Evolutionary conservation across 2,888 invertebrate genomes (phyloP).

Genomic region (Protonemura montana): DNA sequence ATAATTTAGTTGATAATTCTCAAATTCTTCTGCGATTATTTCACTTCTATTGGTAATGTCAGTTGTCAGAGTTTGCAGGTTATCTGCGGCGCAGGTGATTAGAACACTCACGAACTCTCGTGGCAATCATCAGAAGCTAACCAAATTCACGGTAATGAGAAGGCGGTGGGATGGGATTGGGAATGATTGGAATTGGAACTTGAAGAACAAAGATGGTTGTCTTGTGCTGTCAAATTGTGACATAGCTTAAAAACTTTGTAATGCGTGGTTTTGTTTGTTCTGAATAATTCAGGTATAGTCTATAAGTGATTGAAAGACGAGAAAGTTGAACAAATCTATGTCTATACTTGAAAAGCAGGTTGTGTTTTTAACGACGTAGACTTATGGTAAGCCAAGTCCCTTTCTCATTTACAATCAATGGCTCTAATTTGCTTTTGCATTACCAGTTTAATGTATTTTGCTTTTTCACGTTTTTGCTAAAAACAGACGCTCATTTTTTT

Average conservation of each 20-base stretch:
- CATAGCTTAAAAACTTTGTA: not conserved
- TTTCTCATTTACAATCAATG: too few relatives aligned
- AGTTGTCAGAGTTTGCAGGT: not conserved
- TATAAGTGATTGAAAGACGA: not conserved
- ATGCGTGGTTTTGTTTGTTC: not conserved
- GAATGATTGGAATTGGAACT: not conserved
- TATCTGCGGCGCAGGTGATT: not conserved
- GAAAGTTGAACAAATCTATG: not conserved
- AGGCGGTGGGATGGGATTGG: not conserved
- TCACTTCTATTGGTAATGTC: not conserved
- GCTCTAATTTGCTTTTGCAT: too few relatives aligned
- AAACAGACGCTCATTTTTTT: not conserved
- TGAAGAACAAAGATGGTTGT: not conserved
- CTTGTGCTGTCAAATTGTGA: constrained; percentile 5
- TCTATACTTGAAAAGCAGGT: not conserved
- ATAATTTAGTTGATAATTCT: not conserved
- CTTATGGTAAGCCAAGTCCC: not conserved
- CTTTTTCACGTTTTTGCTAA: not conserved
- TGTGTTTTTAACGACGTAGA: not conserved
- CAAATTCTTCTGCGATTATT: not conserved
- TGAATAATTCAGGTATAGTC: not conserved
- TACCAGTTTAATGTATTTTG: too few relatives aligned
- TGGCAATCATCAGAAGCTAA: not conserved
- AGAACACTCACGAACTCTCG: not conserved
- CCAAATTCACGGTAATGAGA: not conserved